Percentiles rank a stretch among this genome's conserved stretches.
Evolutionary conservation across 2,888 invertebrate genomes (phyloP).

Genomic region (Galeopsomyia nigrocyanea): DNA sequence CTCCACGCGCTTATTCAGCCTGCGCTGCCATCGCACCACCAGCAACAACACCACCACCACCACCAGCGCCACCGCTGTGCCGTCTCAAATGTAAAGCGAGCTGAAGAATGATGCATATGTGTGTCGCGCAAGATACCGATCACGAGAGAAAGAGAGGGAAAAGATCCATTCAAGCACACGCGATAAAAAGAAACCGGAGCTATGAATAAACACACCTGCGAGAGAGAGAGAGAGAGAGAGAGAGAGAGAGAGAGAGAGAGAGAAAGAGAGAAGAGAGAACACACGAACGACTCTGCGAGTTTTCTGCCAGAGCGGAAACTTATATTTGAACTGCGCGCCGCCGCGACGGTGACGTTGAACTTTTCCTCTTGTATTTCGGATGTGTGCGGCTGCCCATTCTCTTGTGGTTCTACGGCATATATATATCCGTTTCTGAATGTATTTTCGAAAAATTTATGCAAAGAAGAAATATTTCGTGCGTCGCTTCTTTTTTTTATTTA

Average conservation of each 20-base stretch:
- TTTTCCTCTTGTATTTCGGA: too few relatives aligned
- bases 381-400: too few relatives aligned
- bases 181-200: background rate
- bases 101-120: constrained; percentile 27
- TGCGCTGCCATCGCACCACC: background rate
- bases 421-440: too few relatives aligned
- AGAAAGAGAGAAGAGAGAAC: too few relatives aligned
- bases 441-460: too few relatives aligned
- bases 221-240: background rate
- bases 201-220: constrained; percentile 29
- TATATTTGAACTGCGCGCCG: constrained; percentile 10
- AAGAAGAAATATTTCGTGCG: too few relatives aligned
- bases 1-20: constrained; percentile 26
- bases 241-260: background rate
- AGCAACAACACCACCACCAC: too few relatives aligned
- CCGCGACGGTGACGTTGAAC: background rate
- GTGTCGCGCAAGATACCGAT: constrained; percentile 20
- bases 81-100: constrained; percentile 22
- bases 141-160: constrained; percentile 10
- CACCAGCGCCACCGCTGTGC: background rate
- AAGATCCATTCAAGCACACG: background rate
- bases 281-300: background rate
- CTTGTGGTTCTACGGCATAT: too few relatives aligned
- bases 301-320: background rate
- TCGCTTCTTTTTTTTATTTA: too few relatives aligned